Evolutionary conservation across 2,113 vertebrate species (phyloP), one percentile per base, ranked within the genome.

Genomic region (Ochotona princeps): DNA sequence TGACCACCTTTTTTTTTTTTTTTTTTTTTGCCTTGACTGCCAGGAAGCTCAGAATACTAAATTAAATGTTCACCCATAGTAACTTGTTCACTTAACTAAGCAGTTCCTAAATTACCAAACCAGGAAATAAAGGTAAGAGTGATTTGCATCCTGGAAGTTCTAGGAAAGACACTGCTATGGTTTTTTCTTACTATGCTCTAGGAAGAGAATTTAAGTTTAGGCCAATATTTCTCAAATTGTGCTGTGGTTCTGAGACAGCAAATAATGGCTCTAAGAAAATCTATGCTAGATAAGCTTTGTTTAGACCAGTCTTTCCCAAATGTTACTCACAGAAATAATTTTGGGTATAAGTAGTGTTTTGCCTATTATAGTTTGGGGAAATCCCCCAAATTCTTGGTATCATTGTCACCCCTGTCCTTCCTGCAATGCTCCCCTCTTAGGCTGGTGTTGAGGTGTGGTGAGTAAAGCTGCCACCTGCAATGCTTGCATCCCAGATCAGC

Each of bases 41-140:
- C 74, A 88, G 75, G 89, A 96, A 92, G 61, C 65, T 92, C 47
- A 86, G 61, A 67, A 78, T 70, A 89, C 38, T 90, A 73, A 78
- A 70, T 70, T 73, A 82, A 60, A 93, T 63, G 83, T 92, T 88
- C 47, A 84, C 82, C 82, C 57, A 32, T 61, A 90, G n/a, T 88
- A 82, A 82, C 49, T 87, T 67, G 7, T 92, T 87, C 79, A 74
- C 66, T 63, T 57, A 81, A n/a, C 67, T 72, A 44, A 63, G 26
- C 78, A 88, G 92, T 92, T 93, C 79, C 65, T 88, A 85, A 94
- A 90, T 20, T 35, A 67, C 74, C 63, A 83, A 86, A 69, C 23
- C 28, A 83, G 15, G 51, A 35, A 72, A 82, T 87, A 12, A 75
- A 72, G 89, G 26, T 81, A 47, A 84, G 51, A 61, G n/a, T 88